Evolutionary conservation across 2,113 vertebrate species (phyloP).

Genomic region (Cebus imitator): DNA sequence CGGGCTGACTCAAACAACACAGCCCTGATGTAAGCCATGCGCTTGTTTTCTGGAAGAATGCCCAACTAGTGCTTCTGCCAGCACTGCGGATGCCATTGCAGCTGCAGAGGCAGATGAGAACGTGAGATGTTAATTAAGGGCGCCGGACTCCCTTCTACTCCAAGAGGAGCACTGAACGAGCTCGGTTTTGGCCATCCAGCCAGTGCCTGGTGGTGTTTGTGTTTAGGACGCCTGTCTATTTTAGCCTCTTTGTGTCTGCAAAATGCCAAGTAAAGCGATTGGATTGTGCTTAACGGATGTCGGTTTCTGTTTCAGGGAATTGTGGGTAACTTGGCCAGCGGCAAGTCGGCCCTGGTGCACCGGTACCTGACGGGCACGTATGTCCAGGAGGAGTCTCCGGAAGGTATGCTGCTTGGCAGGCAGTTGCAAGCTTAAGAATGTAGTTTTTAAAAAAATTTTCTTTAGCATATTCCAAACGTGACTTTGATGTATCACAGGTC

Average conservation of each 20-base stretch:
- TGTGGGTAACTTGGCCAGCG: slow-evolving; percentile 97
- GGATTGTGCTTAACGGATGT: background rate
- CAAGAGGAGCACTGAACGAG: rapidly evolving
- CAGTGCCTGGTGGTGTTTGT: rapidly evolving
- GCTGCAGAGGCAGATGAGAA: rapidly evolving
- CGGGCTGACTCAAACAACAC: rapidly evolving
- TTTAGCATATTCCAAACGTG: background rate
- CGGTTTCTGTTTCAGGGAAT: slow-evolving; percentile 88
- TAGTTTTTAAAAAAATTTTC: rapidly evolving
- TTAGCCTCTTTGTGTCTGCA: background rate
- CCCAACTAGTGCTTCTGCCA: rapidly evolving
- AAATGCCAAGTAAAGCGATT: rapidly evolving
- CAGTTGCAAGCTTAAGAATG: background rate
- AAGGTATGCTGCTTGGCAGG: slow-evolving; percentile 86
- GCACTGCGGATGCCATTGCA: rapidly evolving
- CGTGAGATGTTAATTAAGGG: rapidly evolving
- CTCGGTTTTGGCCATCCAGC: background rate
- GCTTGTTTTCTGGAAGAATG: rapidly evolving
- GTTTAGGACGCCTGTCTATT: rapidly evolving
- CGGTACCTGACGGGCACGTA: slow-evolving; percentile 98
- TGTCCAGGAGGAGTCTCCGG: slow-evolving; percentile 98
- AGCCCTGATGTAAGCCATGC: rapidly evolving
- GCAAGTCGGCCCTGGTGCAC: slow-evolving; percentile 98
- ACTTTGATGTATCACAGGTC: background rate
- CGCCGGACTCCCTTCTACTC: rapidly evolving